Conservation (phyloP, 1,140 invertebrate genomes). For the Drosophila dunni region DNA sequence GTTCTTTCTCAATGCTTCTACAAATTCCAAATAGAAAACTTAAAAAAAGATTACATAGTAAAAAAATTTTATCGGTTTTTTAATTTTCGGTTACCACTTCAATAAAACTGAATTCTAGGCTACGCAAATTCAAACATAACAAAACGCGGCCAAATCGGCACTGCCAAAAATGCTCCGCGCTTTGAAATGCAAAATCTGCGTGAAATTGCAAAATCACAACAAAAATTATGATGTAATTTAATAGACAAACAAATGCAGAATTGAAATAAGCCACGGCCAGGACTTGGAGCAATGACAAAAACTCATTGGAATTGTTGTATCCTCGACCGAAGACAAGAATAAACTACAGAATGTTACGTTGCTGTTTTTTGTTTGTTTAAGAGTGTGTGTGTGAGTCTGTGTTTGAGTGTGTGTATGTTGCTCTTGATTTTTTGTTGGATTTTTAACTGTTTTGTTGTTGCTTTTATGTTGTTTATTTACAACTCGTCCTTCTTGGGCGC, state of each 20-base stretch:
- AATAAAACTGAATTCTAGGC: constrained; percentile 75
- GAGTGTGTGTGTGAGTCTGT: constrained; percentile 46
- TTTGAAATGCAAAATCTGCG: constrained; percentile 25
- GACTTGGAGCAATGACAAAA: constrained; percentile 62
- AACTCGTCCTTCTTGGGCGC: constrained; percentile 82
- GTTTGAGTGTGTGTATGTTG: constrained; percentile 27
- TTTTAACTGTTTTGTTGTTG: constrained; percentile 24
- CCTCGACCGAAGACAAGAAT: constrained; percentile 50
- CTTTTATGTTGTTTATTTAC: constrained; percentile 58
- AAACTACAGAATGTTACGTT: constrained; percentile 82
- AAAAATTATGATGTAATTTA: constrained; percentile 45
- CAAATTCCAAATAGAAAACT: constrained; percentile 79
- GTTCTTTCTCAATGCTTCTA: constrained; percentile 81
- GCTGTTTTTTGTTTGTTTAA: constrained; percentile 72
- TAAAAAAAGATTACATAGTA: constrained; percentile 72
- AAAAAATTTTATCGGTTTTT: constrained; percentile 68
- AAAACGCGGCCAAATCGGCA: constrained; percentile 38
- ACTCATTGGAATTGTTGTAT: constrained; percentile 56
- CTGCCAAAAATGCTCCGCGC: constrained; percentile 42
- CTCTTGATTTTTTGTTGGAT: constrained; percentile 22
- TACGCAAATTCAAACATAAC: constrained; percentile 25
- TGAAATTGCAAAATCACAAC: constrained; percentile 50
- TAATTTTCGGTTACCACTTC: constrained; percentile 54
- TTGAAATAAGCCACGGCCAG: constrained; percentile 51
- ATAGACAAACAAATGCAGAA: constrained; percentile 41